phyloP scores from a whole-genome alignment of 2,113 vertebrate species.

The Dicaeum eximium region DNA sequence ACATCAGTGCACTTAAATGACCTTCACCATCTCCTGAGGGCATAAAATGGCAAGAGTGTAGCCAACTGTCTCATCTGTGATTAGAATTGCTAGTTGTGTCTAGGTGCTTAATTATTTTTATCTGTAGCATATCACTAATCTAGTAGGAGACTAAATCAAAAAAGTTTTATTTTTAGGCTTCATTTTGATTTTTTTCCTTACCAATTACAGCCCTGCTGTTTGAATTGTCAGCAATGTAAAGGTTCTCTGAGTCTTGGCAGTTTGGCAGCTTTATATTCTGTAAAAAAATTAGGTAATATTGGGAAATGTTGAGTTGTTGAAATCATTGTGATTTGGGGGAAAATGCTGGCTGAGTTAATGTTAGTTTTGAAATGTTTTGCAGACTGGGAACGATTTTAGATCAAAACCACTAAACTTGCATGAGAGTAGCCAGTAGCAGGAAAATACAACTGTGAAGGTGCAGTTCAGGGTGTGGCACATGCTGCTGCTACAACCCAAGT shows the following conservation, averaged over 20 bases:
- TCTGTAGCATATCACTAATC: not conserved
- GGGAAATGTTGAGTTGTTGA: not conserved
- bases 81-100: not conserved
- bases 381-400: not conserved
- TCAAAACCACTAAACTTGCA: not conserved
- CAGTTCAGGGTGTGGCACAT: not conserved
- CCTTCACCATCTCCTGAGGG: not conserved
- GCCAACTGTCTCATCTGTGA: conserved; percentile 18
- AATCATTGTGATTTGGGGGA: not conserved
- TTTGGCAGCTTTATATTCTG: not conserved
- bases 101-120: not conserved
- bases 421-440: not conserved
- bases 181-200: not conserved
- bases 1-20: conserved; percentile 41
- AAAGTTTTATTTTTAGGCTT: not conserved
- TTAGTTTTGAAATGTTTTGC: conserved; percentile 1
- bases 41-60: conserved; percentile 16
- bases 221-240: not conserved
- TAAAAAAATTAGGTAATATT: not conserved
- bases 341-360: not conserved
- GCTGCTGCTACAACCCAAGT: not conserved
- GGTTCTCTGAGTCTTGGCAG: not conserved
- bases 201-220: not conserved
- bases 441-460: not conserved
- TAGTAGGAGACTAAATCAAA: not conserved